Evolutionary conservation across 2,888 invertebrate genomes (phyloP).

Genomic region (Caenorhabditis parvicauda): DNA sequence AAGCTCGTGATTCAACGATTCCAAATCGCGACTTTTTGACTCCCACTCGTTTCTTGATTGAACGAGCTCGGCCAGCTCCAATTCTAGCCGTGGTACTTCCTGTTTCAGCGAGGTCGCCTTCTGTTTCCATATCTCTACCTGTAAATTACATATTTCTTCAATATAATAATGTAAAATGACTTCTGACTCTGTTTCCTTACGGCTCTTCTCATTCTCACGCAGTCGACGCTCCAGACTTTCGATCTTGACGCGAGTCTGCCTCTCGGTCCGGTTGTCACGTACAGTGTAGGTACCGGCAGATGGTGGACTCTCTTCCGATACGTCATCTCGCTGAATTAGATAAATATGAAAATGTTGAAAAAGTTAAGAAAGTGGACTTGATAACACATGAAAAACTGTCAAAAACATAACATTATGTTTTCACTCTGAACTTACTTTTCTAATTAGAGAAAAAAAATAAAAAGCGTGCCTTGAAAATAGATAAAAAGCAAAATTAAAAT

Average conservation of each 20-base stretch:
- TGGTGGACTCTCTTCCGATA: too few species aligned
- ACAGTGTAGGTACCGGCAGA: conserved; percentile 28
- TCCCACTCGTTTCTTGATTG: conserved; percentile 20
- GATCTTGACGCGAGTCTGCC: conserved; percentile 36
- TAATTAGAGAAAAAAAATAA: too few species aligned
- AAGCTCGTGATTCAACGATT: conserved; percentile 6
- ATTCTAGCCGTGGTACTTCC: conserved; percentile 18
- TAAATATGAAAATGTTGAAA: too few species aligned
- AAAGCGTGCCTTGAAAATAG: too few species aligned
- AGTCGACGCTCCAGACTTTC: conserved; percentile 35
- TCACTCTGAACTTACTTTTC: too few species aligned
- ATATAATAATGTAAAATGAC: too few species aligned
- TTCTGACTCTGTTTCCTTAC: conserved; percentile 33
- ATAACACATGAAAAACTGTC: too few species aligned
- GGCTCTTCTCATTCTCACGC: conserved; percentile 29
- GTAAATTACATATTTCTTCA: too few species aligned
- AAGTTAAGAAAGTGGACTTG: too few species aligned
- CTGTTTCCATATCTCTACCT: conserved; percentile 34
- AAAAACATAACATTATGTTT: too few species aligned
- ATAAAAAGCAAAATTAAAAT: too few species aligned
- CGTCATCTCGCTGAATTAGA: too few species aligned
- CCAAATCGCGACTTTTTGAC: conserved; percentile 17
- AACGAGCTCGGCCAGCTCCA: conserved; percentile 21
- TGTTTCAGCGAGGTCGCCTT: conserved; percentile 12
- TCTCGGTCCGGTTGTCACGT: conserved; percentile 23